Evolutionary conservation across 2,888 invertebrate genomes (phyloP).

Genomic region (Microdon myrmicae): DNA sequence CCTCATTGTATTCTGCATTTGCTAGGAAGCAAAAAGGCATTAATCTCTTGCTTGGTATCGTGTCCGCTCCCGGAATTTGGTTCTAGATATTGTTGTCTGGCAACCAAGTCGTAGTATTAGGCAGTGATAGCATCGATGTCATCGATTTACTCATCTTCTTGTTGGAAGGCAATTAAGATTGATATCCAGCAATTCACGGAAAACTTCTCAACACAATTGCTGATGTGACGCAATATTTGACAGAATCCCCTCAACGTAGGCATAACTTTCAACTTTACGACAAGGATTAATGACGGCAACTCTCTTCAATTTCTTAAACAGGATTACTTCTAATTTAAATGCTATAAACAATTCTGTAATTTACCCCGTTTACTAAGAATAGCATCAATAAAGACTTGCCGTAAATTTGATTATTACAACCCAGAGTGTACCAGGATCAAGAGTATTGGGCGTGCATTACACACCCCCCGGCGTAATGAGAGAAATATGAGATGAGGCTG

Average conservation of each 20-base stretch:
- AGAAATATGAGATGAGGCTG: conserved; percentile 14
- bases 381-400: too few relatives aligned
- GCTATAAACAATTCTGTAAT: too few relatives aligned
- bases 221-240: conserved; percentile 44
- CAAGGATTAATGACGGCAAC: conserved; percentile 31
- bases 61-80: conserved; percentile 34
- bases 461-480: too few relatives aligned
- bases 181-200: conserved; percentile 45
- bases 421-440: too few relatives aligned
- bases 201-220: conserved; percentile 41
- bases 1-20: conserved; percentile 46
- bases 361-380: too few relatives aligned
- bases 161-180: conserved; percentile 47
- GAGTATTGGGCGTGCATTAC: too few relatives aligned
- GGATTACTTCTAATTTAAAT: too few relatives aligned
- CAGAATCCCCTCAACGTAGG: too few relatives aligned
- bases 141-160: conserved; percentile 48
- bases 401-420: too few relatives aligned
- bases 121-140: conserved; percentile 37
- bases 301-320: too few relatives aligned
- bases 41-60: conserved; percentile 39
- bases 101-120: conserved; percentile 2
- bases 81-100: conserved; percentile 18
- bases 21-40: conserved; percentile 51
- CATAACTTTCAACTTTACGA: too few relatives aligned